Evolutionary conservation across 2,888 invertebrate species (phyloP), one percentile per base, ranked within the genome.

Genomic region (Pristionchus japonicus): DNA sequence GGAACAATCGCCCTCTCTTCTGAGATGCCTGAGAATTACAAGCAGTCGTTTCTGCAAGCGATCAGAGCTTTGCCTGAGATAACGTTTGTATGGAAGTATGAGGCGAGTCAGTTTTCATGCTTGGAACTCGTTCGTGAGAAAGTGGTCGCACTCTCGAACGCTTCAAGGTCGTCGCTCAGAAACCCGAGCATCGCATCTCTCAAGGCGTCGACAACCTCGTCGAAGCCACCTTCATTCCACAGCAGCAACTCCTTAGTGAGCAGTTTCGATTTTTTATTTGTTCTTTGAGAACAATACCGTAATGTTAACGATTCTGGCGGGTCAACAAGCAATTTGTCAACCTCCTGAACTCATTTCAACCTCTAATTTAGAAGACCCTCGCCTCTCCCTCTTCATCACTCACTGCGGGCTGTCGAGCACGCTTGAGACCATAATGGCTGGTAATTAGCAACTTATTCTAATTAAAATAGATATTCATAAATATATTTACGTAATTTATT

Each of bases 371-470:
- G 91, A 88, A n/a, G 91, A 91, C 82, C 52, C 87, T 11, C 85
- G 91, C 11, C 70, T 91, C n/a, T 89, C 88, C n/a, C 86, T 90
- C 0, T 91, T 91, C 64, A 37, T 91, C 17, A 91, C 91, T 34
- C 91, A 91, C 84, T 90, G 91, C 70, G 91, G 91, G 31, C 88
- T 90, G 31, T 90, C 89, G 57, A 86, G 86, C 13, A 88, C 89
- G 1, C 90, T 89, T 1, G 91, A 91, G 43, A 64, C 90, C 11
- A 90, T 90, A 13, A 87, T 89, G 86, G 88, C 90, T 64, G 91
- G 91, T 34, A 90, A 89, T 61, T 27, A n/a, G 23, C 1, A 6
- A 4, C 13, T 67, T 31, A 31, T 6, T 34, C 27, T 15, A n/a
- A 15, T 61, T 27, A 27, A 27, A 27, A 27, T 27, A 27, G 27